phyloP scores from a whole-genome alignment of 2,113 vertebrate genomes.

The Nicator chloris region DNA sequence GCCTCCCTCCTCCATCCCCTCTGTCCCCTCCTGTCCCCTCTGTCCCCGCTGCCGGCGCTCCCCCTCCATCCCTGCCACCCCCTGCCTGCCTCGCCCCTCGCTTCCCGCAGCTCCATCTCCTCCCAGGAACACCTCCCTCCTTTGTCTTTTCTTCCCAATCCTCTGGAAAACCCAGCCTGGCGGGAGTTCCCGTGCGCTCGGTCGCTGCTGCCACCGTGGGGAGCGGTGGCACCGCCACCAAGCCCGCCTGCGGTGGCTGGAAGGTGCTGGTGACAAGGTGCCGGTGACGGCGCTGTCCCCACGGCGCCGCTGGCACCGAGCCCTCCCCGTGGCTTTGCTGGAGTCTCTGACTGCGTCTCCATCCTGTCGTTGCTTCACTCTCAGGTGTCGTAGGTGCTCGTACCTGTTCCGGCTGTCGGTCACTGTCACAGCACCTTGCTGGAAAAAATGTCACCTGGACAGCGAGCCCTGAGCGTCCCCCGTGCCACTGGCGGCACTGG shows the following conservation, averaged over 20 bases:
- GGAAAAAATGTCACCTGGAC: neutral
- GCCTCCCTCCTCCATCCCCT: neutral
- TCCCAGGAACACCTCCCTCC: neutral
- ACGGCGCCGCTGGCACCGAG: rapidly evolving
- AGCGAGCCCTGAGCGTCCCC: neutral
- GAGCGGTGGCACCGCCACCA: neutral
- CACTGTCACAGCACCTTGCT: neutral
- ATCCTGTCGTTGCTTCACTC: neutral
- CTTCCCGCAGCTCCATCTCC: neutral
- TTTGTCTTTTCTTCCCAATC: neutral
- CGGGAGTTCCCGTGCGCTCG: neutral
- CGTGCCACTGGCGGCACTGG: neutral
- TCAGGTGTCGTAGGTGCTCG: neutral
- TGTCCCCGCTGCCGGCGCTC: neutral
- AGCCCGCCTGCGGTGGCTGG: rapidly evolving
- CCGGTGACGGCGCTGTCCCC: neutral
- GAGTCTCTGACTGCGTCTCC: neutral
- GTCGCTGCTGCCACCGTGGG: neutral
- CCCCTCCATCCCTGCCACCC: neutral
- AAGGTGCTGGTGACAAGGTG: rapidly evolving
- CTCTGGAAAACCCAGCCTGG: neutral
- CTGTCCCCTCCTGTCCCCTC: neutral
- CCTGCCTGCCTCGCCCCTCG: neutral
- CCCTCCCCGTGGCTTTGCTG: neutral
- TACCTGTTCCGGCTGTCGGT: neutral